phyloP scores from a whole-genome alignment of 1,140 invertebrate species.

The Leptinotarsa defecta region DNA sequence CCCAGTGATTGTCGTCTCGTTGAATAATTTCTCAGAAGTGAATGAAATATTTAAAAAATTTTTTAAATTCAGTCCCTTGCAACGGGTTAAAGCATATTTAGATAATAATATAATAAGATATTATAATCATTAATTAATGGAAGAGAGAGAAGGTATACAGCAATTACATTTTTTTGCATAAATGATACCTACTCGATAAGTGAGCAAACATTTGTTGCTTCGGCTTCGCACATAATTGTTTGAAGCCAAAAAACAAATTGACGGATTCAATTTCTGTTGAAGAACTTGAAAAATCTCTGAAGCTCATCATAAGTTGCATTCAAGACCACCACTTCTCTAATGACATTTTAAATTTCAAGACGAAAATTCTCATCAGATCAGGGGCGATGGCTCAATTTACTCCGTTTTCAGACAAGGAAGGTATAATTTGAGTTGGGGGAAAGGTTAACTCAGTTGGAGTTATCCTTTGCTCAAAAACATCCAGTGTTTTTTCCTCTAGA shows the following conservation, averaged over 20 bases:
- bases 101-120: too few species aligned
- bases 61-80: background rate
- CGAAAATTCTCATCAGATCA: background rate
- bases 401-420: background rate
- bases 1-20: too few species aligned
- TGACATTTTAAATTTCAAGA: background rate
- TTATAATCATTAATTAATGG: too few species aligned
- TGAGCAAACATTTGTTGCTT: background rate
- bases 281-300: background rate
- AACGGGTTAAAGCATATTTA: background rate
- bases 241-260: background rate
- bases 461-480: background rate
- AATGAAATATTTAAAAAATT: background rate
- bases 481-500: background rate
- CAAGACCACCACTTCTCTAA: background rate
- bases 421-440: background rate
- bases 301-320: background rate
- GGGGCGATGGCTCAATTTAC: background rate
- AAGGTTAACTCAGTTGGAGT: background rate
- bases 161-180: too few species aligned
- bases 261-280: background rate
- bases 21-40: background rate
- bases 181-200: too few species aligned
- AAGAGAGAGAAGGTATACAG: too few species aligned
- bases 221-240: background rate